phyloP scores from a whole-genome alignment of 1,140 invertebrate species.

The Stegodyphus dumicola region DNA sequence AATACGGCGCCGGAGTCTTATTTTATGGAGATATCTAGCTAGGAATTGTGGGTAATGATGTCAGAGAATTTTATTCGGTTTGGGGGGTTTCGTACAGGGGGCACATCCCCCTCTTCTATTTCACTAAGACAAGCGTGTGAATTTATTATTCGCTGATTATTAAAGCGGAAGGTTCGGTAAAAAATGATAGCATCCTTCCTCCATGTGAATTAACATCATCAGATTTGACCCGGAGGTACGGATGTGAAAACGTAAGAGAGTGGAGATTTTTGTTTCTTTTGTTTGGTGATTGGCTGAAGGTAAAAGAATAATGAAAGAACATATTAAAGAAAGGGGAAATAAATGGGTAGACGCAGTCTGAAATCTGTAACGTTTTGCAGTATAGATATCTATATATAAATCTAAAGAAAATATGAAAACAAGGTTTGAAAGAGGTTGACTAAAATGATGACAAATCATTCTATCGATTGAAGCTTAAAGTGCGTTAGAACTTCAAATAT shows the following conservation, averaged over 20 bases:
- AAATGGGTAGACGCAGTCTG: no score
- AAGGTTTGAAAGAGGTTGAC: no score
- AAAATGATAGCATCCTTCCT: conserved; percentile 18
- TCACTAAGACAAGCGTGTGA: conserved; percentile 33
- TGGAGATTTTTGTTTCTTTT: no score
- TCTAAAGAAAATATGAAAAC: no score
- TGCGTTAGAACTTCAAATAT: no score
- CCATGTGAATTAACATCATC: conserved; percentile 25
- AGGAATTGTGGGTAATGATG: conserved; percentile 53
- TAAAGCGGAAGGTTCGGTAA: not conserved
- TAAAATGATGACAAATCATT: no score
- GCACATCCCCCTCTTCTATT: conserved; percentile 11
- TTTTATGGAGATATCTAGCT: conserved; percentile 57
- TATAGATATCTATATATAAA: no score
- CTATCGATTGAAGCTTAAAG: no score
- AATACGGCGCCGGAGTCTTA: conserved; percentile 50
- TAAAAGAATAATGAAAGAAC: no score
- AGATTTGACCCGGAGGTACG: conserved; percentile 40
- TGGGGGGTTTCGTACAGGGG: conserved; percentile 1
- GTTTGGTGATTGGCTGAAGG: no score
- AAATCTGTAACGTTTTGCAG: no score
- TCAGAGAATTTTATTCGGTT: conserved; percentile 46
- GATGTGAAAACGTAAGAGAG: conserved; percentile 9
- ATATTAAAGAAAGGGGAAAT: no score
- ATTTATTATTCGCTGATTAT: conserved; percentile 48